Percentiles rank a stretch among this genome's conserved stretches.
Evolutionary conservation across 2,797 vertebrate genomes (phyloP).

Genomic region (Centropyge bicolor): DNA sequence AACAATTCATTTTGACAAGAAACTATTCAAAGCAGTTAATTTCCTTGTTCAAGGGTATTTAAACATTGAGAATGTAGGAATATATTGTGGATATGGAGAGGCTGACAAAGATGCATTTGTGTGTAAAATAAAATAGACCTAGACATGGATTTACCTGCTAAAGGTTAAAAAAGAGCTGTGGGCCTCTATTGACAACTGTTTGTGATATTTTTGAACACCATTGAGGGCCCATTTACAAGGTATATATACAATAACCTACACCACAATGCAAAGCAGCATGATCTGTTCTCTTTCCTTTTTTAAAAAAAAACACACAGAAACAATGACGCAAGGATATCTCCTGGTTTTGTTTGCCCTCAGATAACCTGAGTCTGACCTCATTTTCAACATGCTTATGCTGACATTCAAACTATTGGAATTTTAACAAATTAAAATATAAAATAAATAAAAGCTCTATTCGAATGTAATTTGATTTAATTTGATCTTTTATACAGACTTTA

Average conservation of each 20-base stretch:
- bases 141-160: background rate
- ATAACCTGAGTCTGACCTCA: background rate
- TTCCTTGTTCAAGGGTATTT: background rate
- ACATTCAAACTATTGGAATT: background rate
- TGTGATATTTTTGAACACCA: background rate
- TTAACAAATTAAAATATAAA: background rate
- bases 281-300: background rate
- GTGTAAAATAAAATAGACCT: background rate
- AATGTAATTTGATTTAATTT: background rate
- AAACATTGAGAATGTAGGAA: background rate
- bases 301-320: background rate
- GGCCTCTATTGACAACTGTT: background rate
- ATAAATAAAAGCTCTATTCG: background rate
- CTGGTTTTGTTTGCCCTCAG: slow-evolving; percentile 3
- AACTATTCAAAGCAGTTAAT: background rate
- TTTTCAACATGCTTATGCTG: background rate
- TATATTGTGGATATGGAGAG: background rate
- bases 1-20: background rate
- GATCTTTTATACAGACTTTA: background rate
- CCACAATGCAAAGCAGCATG: background rate
- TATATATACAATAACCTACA: background rate
- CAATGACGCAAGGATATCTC: background rate
- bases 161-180: background rate
- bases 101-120: background rate
- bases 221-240: background rate